A percentile compares a stretch with the other conserved stretches of the same genome.
Conservation (phyloP, 2,888 invertebrate species). For the Nebria brevicollis region DNA sequence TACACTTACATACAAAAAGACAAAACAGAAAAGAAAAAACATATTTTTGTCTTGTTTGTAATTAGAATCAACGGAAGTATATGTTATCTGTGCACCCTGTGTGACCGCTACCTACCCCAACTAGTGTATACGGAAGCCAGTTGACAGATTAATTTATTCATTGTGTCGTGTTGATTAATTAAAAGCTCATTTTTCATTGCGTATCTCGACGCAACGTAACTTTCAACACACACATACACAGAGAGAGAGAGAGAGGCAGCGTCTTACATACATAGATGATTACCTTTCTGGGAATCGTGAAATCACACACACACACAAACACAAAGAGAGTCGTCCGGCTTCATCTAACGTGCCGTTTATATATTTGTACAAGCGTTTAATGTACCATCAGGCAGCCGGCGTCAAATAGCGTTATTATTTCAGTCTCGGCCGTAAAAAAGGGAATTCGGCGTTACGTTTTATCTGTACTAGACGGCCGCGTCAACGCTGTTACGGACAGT, state of each 20-base stretch:
- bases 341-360: conserved; percentile 58
- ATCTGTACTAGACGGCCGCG: conserved; percentile 26
- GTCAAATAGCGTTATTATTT: conserved; percentile 32
- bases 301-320: neutral
- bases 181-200: conserved; percentile 41
- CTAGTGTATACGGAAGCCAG: conserved; percentile 22
- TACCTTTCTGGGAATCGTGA: conserved; percentile 30
- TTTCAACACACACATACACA: neutral
- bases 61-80: neutral
- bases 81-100: neutral
- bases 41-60: too few relatives aligned
- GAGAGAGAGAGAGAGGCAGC: neutral
- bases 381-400: conserved; percentile 33
- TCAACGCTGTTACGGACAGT: conserved; percentile 38
- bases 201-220: conserved; percentile 26
- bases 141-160: conserved; percentile 46
- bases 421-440: conserved; percentile 39
- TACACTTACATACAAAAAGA: too few relatives aligned
- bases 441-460: conserved; percentile 43
- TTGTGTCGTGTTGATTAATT: conserved; percentile 42
- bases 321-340: conserved; percentile 46
- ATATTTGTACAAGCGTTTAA: conserved; percentile 59
- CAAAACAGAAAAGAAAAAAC: too few relatives aligned
- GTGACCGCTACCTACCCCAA: conserved; percentile 35
- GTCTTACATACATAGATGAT: neutral